Base-by-base conservation (phyloP, 2,113 vertebrate genomes). In the Sylvietta virens region DNA sequence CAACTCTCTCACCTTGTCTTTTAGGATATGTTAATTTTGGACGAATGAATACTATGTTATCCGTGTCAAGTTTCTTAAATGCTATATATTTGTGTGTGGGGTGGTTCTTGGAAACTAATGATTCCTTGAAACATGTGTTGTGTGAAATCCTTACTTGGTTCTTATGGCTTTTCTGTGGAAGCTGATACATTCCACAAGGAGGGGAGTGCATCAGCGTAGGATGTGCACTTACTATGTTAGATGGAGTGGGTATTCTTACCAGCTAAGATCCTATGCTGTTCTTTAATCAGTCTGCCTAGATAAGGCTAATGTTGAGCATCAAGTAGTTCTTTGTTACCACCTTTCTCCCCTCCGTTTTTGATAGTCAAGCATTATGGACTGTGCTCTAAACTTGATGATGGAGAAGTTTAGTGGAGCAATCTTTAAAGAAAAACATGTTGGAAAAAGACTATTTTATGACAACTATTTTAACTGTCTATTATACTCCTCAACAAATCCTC, bases 141-240 rank as follows among this genome's bases (percentile, higher is more conserved):
- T 10, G 6, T 71, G 85, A 69, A 47, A 42, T 74, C 73, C 5
- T 0, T 70, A 4, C 3, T 1, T 70, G 19, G 4, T 58, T 82
- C 6, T 30, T 64, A 0, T 39, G 18, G 53, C 8, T 27, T 88
- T 81, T 71, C 23, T 5, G 1, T 24, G 18, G 5, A 60, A 60
- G 21, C 7, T 79, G 31, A 3, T 16, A 3, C 0, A 1, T 67
- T 30, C 20, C 9, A 7, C n/a, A 18, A 4, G 53, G 56, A 58
- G 30, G 13, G 6, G 10, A 1, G 1, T 67, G 31, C 13, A 64
- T 44, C 31, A n/a, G 8, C 40, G 20, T 31, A 14, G 80, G 28
- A 12, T 3, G 1, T 54, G 15, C 8, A 4, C 1, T 2, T 23
- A 3, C 28, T 51, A 6, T 35, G 27, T 51, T 58, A 39, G 11